Evolutionary conservation across 1,140 invertebrate species (phyloP).

Genomic region (roundworm (Caenorhabditis elegans)): DNA sequence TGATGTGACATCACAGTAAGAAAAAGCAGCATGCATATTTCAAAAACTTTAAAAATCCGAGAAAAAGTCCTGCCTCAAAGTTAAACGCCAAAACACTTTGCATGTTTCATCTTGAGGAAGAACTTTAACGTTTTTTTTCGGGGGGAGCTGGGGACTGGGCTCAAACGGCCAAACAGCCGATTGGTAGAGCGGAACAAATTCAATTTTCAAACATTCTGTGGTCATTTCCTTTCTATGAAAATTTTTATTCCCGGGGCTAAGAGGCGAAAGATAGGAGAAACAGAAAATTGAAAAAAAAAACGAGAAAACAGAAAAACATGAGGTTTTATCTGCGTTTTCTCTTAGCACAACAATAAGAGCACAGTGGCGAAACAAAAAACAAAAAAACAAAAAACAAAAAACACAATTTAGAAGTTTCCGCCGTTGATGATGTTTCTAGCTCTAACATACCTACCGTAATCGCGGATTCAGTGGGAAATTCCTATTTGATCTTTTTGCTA

Average conservation of each 20-base stretch:
- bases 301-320: slow-evolving; percentile 6
- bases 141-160: not conserved
- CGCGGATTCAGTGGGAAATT: not conserved
- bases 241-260: not conserved
- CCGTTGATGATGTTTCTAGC: not conserved
- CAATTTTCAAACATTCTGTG: slow-evolving; percentile 28
- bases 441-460: not conserved
- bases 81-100: slow-evolving; percentile 12
- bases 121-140: slow-evolving; percentile 15
- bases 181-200: slow-evolving; percentile 33
- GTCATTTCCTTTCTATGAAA: slow-evolving; percentile 30
- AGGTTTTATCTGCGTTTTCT: not conserved
- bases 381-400: not conserved
- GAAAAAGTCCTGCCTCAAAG: not conserved
- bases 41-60: not conserved
- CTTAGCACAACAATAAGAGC: not conserved
- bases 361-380: too few relatives aligned
- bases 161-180: slow-evolving; percentile 21
- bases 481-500: not conserved
- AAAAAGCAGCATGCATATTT: not conserved
- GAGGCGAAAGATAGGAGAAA: not conserved
- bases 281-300: slow-evolving; percentile 6
- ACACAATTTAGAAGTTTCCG: not conserved
- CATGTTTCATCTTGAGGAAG: slow-evolving; percentile 18
- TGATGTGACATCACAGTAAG: not conserved